Evolutionary conservation across 2,888 invertebrate genomes (phyloP), one percentile per base, ranked within the genome.

Genomic region (Mamestra brassicae): DNA sequence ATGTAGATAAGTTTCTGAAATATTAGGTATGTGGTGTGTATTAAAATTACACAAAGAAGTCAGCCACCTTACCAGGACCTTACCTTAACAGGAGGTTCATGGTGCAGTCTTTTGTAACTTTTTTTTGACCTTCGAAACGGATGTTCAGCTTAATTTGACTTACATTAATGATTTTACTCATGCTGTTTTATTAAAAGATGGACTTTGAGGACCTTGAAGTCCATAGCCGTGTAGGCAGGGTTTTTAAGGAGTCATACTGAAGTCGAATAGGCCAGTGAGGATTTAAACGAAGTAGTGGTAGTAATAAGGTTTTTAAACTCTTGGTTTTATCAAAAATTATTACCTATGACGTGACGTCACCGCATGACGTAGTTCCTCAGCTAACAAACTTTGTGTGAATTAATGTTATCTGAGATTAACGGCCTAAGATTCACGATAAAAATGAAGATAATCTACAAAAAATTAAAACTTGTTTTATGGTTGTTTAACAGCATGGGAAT

Each of bases 361-460:
- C 0, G 11, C 10, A 5, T 75, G 36, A 60, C 34, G 36, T 55
- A 42, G 17, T 68, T 55, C 11, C 54, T 42, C 1, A 26, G 54
- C 47, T 55, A 64, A 64, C 36, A 80, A 61, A 55, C 50, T 67
- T 50, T 64, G 68, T 68, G 58, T 36, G 61, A 80, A 69, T 80
- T 54, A 70, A 70, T 62, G 65, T 76, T 67, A 69, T 80, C 63
- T 74, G 17, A 71, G 71, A 79, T 74, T 75, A 55, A 26, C 62
- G 34, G 60, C 52, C 26, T 76, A 38, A 64, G 76, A 55, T 74
- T 79, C 55, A 15, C 15, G 62, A 72, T 74, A 63, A 69, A 74
- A 64, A 15, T 57, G n/a, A 47, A 62, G 79, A 80, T 80, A 71
- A 80, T 80, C 79, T 67, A 55, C 58, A 26, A 13, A 68, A 60